A percentile compares a stretch with the other conserved stretches of the same genome.
Evolutionary conservation across 2,797 vertebrate species (phyloP).

Genomic region (Melanotaenia pygmaea): DNA sequence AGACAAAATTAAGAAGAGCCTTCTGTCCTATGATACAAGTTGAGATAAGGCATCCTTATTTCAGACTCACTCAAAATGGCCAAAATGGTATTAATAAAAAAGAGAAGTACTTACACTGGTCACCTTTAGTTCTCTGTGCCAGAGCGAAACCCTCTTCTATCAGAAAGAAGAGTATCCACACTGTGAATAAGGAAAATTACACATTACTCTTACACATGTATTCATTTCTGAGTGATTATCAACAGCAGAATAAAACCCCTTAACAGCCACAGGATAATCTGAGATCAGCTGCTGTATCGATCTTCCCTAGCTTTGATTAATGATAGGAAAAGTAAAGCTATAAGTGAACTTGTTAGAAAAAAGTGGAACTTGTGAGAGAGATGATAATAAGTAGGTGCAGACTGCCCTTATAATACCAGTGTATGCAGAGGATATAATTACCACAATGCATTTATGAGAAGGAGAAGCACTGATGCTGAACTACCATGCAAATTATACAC

Average conservation of each 20-base stretch:
- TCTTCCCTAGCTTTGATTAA: slow-evolving; percentile 33
- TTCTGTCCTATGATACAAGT: slow-evolving; percentile 10
- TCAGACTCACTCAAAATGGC: neutral
- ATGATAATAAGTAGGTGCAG: neutral
- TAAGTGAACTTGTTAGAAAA: slow-evolving; percentile 10
- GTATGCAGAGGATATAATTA: neutral
- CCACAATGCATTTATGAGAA: slow-evolving; percentile 2
- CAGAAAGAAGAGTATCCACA: slow-evolving; percentile 88
- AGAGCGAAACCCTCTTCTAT: slow-evolving; percentile 93
- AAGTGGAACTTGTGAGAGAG: slow-evolving; percentile 2
- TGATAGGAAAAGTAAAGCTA: slow-evolving; percentile 3
- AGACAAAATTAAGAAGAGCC: slow-evolving; percentile 15
- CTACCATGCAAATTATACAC: neutral
- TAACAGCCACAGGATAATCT: slow-evolving; percentile 12
- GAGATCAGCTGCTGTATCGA: slow-evolving; percentile 22
- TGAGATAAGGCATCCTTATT: slow-evolving; percentile 12
- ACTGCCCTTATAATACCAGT: neutral
- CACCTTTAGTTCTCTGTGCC: slow-evolving; percentile 97
- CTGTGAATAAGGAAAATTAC: slow-evolving; percentile 68
- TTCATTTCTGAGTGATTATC: slow-evolving; percentile 5
- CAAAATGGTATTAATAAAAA: neutral
- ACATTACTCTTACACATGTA: slow-evolving; percentile 27
- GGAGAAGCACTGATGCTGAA: neutral
- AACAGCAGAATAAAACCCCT: slow-evolving; percentile 16
- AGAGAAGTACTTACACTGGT: slow-evolving; percentile 11